Evolutionary conservation across 2,888 invertebrate genomes (phyloP).

Genomic region (Celastrina argiolus): DNA sequence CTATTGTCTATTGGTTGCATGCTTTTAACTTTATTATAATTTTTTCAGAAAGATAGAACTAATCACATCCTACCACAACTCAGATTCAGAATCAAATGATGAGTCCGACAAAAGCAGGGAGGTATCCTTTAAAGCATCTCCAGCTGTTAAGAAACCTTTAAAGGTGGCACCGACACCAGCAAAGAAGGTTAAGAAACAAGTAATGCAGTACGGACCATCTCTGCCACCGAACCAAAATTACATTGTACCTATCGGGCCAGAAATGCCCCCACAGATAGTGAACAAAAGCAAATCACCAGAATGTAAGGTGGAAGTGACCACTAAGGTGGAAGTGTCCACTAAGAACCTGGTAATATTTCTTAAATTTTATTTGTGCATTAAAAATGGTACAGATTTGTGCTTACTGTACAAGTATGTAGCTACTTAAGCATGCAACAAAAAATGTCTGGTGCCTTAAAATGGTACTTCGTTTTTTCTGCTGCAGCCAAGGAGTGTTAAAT

Average conservation of each 20-base stretch:
- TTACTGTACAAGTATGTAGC: background rate
- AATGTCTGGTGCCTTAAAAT: too few relatives aligned
- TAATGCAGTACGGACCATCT: slow-evolving; percentile 54
- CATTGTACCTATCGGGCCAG: slow-evolving; percentile 60
- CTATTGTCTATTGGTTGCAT: too few relatives aligned
- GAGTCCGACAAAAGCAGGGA: slow-evolving; percentile 49
- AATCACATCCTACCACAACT: slow-evolving; percentile 75
- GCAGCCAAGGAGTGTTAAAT: too few relatives aligned
- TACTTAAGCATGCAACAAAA: too few relatives aligned
- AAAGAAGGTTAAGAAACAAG: slow-evolving; percentile 52
- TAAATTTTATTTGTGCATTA: too few relatives aligned
- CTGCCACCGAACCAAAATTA: slow-evolving; percentile 59
- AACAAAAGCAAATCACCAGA: slow-evolving; percentile 37
- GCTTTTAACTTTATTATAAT: slow-evolving; percentile 3
- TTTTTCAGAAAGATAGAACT: slow-evolving; percentile 75
- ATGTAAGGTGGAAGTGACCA: slow-evolving; percentile 34
- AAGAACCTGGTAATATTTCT: slow-evolving; percentile 48
- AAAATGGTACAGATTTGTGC: background rate
- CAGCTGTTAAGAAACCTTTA: slow-evolving; percentile 31
- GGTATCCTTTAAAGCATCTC: slow-evolving; percentile 24
- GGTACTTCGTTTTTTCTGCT: too few relatives aligned
- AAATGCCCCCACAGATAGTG: slow-evolving; percentile 49
- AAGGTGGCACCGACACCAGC: slow-evolving; percentile 38
- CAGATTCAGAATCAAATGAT: slow-evolving; percentile 75
- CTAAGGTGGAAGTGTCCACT: slow-evolving; percentile 33